Evolutionary conservation across 2,888 invertebrate genomes (phyloP).

Genomic region (Drosophila aldrichi): DNA sequence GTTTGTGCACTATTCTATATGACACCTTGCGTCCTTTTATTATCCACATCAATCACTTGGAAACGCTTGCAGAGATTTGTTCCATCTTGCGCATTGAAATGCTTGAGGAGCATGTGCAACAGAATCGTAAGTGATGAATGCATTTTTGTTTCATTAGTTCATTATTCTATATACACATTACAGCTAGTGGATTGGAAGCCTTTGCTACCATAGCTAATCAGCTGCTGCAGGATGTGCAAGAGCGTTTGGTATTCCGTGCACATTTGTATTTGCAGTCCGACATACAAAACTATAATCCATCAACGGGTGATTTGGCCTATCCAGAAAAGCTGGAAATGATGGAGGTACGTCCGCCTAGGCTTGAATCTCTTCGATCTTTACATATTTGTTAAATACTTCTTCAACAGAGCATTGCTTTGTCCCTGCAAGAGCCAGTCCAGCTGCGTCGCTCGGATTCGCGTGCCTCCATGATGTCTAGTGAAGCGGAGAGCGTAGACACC

Average conservation of each 20-base stretch:
- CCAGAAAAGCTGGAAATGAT: slow-evolving; percentile 99
- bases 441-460: slow-evolving; percentile 89
- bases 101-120: slow-evolving; percentile 95
- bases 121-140: slow-evolving; percentile 88
- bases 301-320: slow-evolving; percentile 98
- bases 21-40: slow-evolving; percentile 96
- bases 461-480: slow-evolving; percentile 89
- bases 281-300: slow-evolving; percentile 94
- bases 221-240: slow-evolving; percentile 97
- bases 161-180: slow-evolving; percentile 2
- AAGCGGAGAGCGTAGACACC: slow-evolving; percentile 88
- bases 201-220: slow-evolving; percentile 92
- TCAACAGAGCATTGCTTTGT: slow-evolving; percentile 88
- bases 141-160: slow-evolving; percentile 1
- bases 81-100: slow-evolving; percentile 96
- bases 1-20: slow-evolving; percentile 94
- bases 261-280: slow-evolving; percentile 97
- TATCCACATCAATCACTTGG: slow-evolving; percentile 98
- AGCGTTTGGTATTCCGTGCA: slow-evolving; percentile 97
- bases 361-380: no score
- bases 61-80: slow-evolving; percentile 98
- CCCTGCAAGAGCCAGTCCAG: slow-evolving; percentile 87
- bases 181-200: slow-evolving; percentile 89
- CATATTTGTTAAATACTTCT: background rate
- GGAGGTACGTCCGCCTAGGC: slow-evolving; percentile 88